Evolutionary conservation across 2,113 vertebrate genomes (phyloP).

Genomic region (Anser brachyrhynchus): DNA sequence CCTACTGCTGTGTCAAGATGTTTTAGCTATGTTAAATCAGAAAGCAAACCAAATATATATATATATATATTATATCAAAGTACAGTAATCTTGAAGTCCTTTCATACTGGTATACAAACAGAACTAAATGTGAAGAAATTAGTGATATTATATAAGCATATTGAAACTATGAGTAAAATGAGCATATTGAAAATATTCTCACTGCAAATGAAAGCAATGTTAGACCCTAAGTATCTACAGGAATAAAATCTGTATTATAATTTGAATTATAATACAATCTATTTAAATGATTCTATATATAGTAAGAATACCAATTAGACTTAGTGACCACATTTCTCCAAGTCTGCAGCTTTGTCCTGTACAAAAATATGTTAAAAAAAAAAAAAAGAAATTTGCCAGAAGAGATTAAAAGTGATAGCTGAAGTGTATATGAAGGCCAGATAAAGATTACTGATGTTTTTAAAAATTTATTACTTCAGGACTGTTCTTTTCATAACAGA

Average conservation of each 20-base stretch:
- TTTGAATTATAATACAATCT: not conserved
- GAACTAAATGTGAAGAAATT: not conserved
- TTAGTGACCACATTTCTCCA: not conserved
- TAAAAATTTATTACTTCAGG: slow-evolving; percentile 4
- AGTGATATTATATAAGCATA: not conserved
- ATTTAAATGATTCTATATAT: not conserved
- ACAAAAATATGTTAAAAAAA: not conserved
- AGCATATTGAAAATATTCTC: not conserved
- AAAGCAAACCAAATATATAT: not conserved
- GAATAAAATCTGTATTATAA: not conserved
- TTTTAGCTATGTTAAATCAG: not conserved
- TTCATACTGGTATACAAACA: not conserved
- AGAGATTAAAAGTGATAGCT: not conserved
- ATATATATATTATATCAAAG: not conserved
- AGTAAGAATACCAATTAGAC: not conserved
- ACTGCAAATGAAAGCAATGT: not conserved
- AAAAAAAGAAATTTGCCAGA: not conserved
- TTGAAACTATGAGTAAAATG: not conserved
- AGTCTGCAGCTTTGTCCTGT: not conserved
- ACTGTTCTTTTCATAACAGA: not conserved
- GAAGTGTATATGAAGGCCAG: slow-evolving; percentile 37
- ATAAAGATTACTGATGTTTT: not conserved
- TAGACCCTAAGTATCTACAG: not conserved
- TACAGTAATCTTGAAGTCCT: not conserved
- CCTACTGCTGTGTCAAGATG: not conserved